phyloP scores from a whole-genome alignment of 2,888 invertebrate species.

The Ernsta delagoae region DNA sequence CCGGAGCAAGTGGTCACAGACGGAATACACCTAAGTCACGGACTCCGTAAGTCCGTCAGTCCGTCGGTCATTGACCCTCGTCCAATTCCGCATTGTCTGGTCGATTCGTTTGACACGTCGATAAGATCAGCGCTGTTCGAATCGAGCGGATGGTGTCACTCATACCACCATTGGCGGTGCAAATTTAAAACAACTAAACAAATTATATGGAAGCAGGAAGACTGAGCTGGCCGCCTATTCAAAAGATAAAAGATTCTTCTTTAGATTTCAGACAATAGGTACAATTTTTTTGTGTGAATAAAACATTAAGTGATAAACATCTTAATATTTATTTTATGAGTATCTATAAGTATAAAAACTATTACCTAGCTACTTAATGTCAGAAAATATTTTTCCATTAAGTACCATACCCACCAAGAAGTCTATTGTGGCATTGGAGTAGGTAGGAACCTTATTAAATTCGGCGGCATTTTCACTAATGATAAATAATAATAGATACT shows the following conservation, averaged over 20 bases:
- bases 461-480: no score
- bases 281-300: no score
- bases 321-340: no score
- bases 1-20: conserved; percentile 1
- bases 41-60: conserved; percentile 43
- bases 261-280: no score
- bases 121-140: conserved; percentile 38
- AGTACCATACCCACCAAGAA: no score
- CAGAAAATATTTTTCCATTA: no score
- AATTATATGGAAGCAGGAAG: conserved; percentile 27
- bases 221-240: not conserved
- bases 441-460: no score
- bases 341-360: no score
- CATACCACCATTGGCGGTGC: conserved; percentile 23
- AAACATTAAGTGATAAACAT: no score
- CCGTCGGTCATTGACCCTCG: conserved; percentile 57
- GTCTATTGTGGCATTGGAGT: no score
- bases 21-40: conserved; percentile 40
- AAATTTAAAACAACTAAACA: conserved; percentile 31
- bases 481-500: no score
- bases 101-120: conserved; percentile 45
- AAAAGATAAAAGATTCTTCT: not conserved
- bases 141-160: conserved; percentile 34
- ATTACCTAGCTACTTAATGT: no score
- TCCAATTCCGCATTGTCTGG: conserved; percentile 57